Evolutionary conservation across 2,888 invertebrate species (phyloP).

Genomic region (Heliconius hortense): DNA sequence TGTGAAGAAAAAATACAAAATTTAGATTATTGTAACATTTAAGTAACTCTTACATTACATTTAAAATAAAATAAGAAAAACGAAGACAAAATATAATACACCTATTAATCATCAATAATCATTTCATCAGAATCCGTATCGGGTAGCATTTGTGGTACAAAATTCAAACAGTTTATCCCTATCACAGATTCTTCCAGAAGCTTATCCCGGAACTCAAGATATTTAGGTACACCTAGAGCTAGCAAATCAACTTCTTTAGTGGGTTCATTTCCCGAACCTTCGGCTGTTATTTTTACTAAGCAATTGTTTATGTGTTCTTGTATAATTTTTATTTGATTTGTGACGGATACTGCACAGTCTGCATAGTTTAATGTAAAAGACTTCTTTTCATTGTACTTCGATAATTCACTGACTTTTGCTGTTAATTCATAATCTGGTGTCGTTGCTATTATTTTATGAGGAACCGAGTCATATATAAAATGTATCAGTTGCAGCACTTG

Average conservation of each 20-base stretch:
- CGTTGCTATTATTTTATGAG: constrained; percentile 60
- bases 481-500: constrained; percentile 68
- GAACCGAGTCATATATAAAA: constrained; percentile 65
- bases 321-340: constrained; percentile 54
- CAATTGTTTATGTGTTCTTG: constrained; percentile 62
- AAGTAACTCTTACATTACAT: background rate
- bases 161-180: constrained; percentile 47
- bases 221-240: constrained; percentile 53
- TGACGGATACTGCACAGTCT: constrained; percentile 53
- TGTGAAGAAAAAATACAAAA: background rate
- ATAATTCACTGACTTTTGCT: constrained; percentile 48
- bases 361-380: constrained; percentile 43
- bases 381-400: constrained; percentile 49
- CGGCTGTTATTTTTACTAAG: constrained; percentile 54
- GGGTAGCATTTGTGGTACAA: constrained; percentile 5
- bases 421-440: constrained; percentile 53
- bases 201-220: constrained; percentile 53
- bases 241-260: constrained; percentile 61
- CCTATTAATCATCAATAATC: constrained; percentile 46
- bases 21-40: background rate
- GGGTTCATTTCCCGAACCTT: constrained; percentile 47
- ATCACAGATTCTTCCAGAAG: constrained; percentile 52
- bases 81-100: background rate
- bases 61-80: constrained; percentile 19
- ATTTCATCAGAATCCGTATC: constrained; percentile 44